Evolutionary conservation across 2,113 vertebrate species (phyloP), one percentile per base, ranked within the genome.

Genomic region (Grammomys dolichurus): DNA sequence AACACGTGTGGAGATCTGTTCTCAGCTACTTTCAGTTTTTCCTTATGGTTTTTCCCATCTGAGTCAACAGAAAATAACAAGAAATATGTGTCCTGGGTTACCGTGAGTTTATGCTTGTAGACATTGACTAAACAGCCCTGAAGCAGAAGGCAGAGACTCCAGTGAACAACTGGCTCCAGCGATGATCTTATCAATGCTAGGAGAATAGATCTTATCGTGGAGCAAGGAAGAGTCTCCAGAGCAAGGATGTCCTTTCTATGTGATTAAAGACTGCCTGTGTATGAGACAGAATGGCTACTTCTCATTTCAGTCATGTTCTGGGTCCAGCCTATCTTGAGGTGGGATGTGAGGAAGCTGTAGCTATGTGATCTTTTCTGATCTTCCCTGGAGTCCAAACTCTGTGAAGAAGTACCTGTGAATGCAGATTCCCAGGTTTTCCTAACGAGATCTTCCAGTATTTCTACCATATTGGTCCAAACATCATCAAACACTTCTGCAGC

Each of bases 401-500:
- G 73, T 46, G 72, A 1, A 1, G 40, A 92, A 82, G 87, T 98
- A 99, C 99, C 99, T 98, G 95, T 63, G 67, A 98, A 77, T 43
- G 94, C 95, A 20, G 69, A 94, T 98, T 98, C 98, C 98, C 99
- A 99, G 80, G 94, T 96, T 96, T 98, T 99, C 93, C 97, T 98
- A 89, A 99, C 98, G 54, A 99, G 97, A 65, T 98, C 98, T 93
- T 98, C 97, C 97, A 99, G 17, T 31, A 98, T 94, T 81, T 96
- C 98, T 81, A 98, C 98, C 72, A 99, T 77, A 87, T 84, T 96
- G 77, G 84, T 98, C 99, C 99, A 99, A 87, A 98, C 92, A 5
- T 87, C 69, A 98, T 99, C 99, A 97, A 99, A 99, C 8, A 99
- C 96, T 97, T 98, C 99, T 28, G 98, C 98, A n/a, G 96, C 97